phyloP scores from a whole-genome alignment of 2,113 vertebrate genomes.

The Forbesichthys papilliferus region DNA sequence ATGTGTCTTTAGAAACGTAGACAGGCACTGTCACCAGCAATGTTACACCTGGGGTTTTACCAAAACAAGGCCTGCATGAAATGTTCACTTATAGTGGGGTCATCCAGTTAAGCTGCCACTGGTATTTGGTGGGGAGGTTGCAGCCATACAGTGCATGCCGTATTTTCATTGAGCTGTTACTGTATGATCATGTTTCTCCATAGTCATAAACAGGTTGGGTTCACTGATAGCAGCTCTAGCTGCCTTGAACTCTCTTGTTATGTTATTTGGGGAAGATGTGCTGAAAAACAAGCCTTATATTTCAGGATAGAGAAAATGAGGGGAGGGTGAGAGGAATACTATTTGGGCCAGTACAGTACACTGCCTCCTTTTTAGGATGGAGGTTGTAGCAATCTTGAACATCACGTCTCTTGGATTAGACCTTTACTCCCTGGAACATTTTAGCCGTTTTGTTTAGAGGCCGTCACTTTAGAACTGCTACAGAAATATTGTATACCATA shows the following conservation, averaged over 20 bases:
- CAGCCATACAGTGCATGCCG: background rate
- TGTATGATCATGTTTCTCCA: conserved; percentile 25
- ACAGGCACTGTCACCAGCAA: conserved; percentile 54
- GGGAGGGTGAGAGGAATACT: conserved; percentile 2
- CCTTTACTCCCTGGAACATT: conserved; percentile 35
- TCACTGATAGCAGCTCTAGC: background rate
- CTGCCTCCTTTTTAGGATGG: conserved; percentile 8
- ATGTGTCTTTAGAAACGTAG: conserved; percentile 43
- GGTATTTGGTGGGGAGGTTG: conserved; percentile 3
- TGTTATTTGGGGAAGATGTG: conserved; percentile 25
- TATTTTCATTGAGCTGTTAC: conserved; percentile 21
- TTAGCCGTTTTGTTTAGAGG: conserved; percentile 39
- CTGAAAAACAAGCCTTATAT: conserved; percentile 3
- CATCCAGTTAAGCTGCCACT: conserved; percentile 22
- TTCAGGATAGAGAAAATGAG: conserved; percentile 2
- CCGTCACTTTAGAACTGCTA: conserved; percentile 32
- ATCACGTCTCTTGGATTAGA: conserved; percentile 31
- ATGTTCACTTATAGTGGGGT: conserved; percentile 32
- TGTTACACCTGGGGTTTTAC: conserved; percentile 39
- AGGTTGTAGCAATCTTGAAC: conserved; percentile 43
- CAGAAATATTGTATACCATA: conserved; percentile 30
- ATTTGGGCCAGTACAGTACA: conserved; percentile 1
- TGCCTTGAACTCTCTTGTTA: conserved; percentile 23
- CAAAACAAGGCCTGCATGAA: conserved; percentile 30
- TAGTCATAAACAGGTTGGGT: background rate